These are phyloP conservation scores for Scytalopus superciliaris DNA, from an alignment of 2,113 vertebrate species.

Conservation along the genomic window DNA sequence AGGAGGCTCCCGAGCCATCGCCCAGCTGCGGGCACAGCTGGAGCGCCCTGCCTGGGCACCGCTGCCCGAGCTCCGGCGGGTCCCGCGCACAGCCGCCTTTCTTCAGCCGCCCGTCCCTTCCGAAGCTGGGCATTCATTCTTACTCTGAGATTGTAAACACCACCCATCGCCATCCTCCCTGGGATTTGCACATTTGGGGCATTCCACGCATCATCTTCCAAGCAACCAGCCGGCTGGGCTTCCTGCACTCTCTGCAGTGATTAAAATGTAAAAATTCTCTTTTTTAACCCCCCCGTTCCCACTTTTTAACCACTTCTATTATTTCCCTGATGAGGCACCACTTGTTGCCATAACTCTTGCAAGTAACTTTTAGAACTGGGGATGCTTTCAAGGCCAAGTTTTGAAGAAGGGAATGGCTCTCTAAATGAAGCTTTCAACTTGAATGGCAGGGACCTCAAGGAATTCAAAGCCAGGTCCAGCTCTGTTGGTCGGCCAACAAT, in stretches of 20 bases:
- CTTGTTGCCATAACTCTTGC: not conserved
- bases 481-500: not conserved
- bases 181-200: not conserved
- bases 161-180: not conserved
- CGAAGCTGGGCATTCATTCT: too few relatives aligned
- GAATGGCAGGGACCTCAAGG: not conserved
- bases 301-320: not conserved
- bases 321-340: not conserved
- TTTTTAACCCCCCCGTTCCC: not conserved
- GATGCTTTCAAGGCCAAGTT: not conserved
- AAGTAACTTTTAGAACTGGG: not conserved
- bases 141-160: too few relatives aligned
- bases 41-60: too few relatives aligned
- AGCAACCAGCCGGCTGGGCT: not conserved
- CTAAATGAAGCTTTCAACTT: not conserved
- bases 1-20: not conserved
- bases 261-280: not conserved
- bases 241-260: accelerated
- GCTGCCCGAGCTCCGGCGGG: too few relatives aligned
- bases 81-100: too few relatives aligned
- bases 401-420: not conserved
- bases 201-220: not conserved
- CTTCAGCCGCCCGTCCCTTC: too few relatives aligned
- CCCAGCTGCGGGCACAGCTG: too few relatives aligned
- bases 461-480: not conserved